Conservation (phyloP, 2,113 vertebrate species). For the Calyptommatus sinebrachiatus region DNA sequence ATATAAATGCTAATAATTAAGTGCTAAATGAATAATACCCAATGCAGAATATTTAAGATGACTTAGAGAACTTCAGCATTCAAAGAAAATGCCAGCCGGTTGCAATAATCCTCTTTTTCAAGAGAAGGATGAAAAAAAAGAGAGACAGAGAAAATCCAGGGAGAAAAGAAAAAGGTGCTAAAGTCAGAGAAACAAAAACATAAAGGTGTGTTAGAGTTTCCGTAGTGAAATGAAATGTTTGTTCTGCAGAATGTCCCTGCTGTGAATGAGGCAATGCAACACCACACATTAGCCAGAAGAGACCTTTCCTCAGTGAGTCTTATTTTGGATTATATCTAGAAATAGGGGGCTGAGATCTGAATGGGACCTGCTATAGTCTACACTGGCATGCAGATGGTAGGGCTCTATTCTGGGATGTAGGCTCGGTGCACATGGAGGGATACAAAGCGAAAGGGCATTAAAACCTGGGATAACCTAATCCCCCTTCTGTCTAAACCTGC, state of each 20-base stretch:
- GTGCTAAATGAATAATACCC: conserved; percentile 70
- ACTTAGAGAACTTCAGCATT: conserved; percentile 54
- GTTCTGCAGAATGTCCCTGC: conserved; percentile 27
- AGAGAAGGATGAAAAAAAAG: not conserved
- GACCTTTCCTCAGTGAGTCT: not conserved
- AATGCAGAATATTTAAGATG: conserved; percentile 62
- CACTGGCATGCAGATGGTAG: too few relatives aligned
- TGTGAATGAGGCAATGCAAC: conserved; percentile 38
- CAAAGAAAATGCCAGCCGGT: conserved; percentile 48
- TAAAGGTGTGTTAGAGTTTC: conserved; percentile 40
- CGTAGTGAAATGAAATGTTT: conserved; percentile 45
- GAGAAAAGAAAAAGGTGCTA: conserved; percentile 41
- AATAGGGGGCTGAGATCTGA: too few relatives aligned
- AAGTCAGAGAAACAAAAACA: conserved; percentile 45
- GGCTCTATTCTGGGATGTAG: too few relatives aligned
- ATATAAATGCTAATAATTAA: conserved; percentile 74
- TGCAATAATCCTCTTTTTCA: conserved; percentile 45
- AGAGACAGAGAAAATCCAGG: not conserved
- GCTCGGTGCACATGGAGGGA: too few relatives aligned
- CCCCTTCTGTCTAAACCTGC: not conserved
- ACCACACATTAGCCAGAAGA: conserved; percentile 44
- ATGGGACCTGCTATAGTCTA: too few relatives aligned
- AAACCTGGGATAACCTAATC: too few relatives aligned
- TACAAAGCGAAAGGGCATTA: too few relatives aligned
- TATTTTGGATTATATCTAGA: too few relatives aligned